Evolutionary conservation across 2,113 vertebrate genomes (phyloP).

Genomic region (Ceyx margarethae): DNA sequence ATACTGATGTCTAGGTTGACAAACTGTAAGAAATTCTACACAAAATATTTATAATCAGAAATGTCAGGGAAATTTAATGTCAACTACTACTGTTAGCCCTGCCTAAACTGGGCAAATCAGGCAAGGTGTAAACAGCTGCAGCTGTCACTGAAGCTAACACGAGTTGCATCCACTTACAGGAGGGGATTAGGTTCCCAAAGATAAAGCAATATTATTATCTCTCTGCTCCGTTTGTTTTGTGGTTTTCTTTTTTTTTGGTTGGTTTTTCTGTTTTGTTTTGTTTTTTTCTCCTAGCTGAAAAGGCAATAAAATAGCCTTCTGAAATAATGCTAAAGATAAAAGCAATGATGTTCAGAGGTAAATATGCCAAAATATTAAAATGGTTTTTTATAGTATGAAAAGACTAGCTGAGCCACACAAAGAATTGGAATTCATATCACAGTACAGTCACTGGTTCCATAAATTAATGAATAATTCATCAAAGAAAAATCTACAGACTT

Average conservation of each 20-base stretch:
- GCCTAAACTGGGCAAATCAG: not conserved
- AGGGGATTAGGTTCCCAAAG: not conserved
- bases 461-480: slow-evolving; percentile 20
- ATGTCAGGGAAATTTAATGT: not conserved
- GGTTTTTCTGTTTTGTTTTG: not conserved
- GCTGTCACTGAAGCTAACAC: not conserved
- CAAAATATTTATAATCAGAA: not conserved
- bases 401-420: not conserved
- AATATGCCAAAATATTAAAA: not conserved
- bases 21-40: not conserved
- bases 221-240: accelerated
- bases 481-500: not conserved
- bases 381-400: not conserved
- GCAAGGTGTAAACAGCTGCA: not conserved
- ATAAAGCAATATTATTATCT: not conserved
- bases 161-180: not conserved
- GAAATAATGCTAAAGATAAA: not conserved
- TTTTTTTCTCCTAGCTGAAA: not conserved
- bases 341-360: not conserved
- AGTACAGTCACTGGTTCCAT: not conserved
- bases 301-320: not conserved
- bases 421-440: not conserved
- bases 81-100: not conserved
- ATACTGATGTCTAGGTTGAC: not conserved
- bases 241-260: not conserved